Percentiles rank a stretch among this genome's conserved stretches.
Conservation (phyloP, 2,113 vertebrate genomes). For the Eublepharis macularius region DNA sequence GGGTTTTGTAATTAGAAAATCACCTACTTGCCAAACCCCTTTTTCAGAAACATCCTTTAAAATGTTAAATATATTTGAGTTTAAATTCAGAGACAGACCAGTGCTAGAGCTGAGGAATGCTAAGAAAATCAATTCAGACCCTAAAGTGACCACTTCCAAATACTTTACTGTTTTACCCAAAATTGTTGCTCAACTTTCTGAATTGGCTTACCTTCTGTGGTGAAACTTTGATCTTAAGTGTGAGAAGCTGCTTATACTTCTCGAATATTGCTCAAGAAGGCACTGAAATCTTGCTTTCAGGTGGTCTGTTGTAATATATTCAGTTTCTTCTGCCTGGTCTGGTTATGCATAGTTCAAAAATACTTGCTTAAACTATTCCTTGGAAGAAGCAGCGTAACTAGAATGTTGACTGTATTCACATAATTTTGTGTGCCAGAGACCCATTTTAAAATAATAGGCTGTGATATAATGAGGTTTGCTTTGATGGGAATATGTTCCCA, state of each 20-base stretch:
- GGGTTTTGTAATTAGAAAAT: neutral
- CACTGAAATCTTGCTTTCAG: neutral
- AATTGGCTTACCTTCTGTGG: conserved; percentile 3
- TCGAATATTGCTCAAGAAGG: neutral
- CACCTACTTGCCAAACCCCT: neutral
- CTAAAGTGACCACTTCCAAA: neutral
- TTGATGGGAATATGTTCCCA: neutral
- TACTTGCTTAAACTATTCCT: neutral
- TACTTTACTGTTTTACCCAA: neutral
- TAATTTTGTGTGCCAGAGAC: neutral
- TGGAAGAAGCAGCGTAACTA: neutral
- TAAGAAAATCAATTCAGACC: neutral
- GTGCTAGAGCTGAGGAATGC: neutral
- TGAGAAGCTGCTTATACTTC: neutral
- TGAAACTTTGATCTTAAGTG: neutral
- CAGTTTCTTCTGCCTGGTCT: conserved; percentile 21
- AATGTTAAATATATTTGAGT: conserved; percentile 15
- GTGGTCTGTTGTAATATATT: conserved; percentile 24
- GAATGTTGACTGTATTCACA: neutral
- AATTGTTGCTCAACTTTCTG: neutral
- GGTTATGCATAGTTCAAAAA: neutral
- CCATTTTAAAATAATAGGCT: neutral
- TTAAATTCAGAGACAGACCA: neutral
- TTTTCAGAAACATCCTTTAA: neutral
- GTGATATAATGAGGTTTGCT: neutral